Percentiles rank a stretch among this genome's conserved stretches.
Evolutionary conservation across 2,888 invertebrate species (phyloP).

Genomic region (Colostygia pectinataria): DNA sequence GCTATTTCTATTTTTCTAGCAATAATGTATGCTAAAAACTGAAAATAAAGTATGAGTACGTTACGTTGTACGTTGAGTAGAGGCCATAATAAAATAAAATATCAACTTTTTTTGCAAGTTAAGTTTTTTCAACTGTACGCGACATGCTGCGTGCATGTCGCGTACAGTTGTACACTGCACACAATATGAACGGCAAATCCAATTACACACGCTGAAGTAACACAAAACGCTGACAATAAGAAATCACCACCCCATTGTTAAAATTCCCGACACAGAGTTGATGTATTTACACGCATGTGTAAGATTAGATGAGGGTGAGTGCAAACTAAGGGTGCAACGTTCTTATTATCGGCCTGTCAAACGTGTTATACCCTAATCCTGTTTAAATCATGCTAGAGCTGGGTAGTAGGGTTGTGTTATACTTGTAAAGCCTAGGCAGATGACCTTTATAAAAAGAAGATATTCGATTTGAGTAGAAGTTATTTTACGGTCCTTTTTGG

Average conservation of each 20-base stretch:
- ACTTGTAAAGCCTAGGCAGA: conserved; percentile 12
- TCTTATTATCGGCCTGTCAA: conserved; percentile 77
- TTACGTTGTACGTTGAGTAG: too few relatives aligned
- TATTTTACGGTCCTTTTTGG: too few relatives aligned
- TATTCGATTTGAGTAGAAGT: too few relatives aligned
- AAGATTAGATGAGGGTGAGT: conserved; percentile 64
- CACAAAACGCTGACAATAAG: conserved; percentile 28
- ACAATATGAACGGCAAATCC: conserved; percentile 10
- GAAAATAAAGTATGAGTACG: too few relatives aligned
- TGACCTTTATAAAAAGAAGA: too few relatives aligned
- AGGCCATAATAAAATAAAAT: too few relatives aligned
- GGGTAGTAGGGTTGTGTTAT: neutral
- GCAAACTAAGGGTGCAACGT: conserved; percentile 73
- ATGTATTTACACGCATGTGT: conserved; percentile 57
- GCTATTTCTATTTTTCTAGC: neutral
- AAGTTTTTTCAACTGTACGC: too few relatives aligned
- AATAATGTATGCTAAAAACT: neutral
- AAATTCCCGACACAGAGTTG: conserved; percentile 36
- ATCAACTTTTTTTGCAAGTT: too few relatives aligned
- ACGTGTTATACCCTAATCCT: conserved; percentile 65
- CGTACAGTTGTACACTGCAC: too few relatives aligned
- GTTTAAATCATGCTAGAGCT: conserved; percentile 51
- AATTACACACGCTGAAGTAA: conserved; percentile 26
- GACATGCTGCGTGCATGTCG: too few relatives aligned
- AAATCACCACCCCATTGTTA: conserved; percentile 36